Evolutionary conservation across 1,140 invertebrate genomes (phyloP), one percentile per base, ranked within the genome.

Genomic region (Calycopis cecrops): DNA sequence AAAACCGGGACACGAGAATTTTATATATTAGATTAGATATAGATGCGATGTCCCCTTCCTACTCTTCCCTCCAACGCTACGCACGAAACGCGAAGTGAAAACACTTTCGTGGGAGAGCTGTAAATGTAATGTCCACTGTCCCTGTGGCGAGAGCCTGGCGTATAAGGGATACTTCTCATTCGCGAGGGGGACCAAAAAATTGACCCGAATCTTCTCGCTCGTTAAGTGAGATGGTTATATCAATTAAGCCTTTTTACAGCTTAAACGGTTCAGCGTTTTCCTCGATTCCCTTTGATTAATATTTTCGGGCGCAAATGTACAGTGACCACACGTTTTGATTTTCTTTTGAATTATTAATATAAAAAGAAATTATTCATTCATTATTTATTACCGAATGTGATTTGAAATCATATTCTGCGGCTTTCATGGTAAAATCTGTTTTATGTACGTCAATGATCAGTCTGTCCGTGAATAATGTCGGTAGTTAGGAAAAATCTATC

Each of bases 241-340:
- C 14, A 44, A 44, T 44, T 44, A 44, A 44, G 17, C 40, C 40
- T 44, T 44, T 44, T 44, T 16, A 44, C 9, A 16, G 40, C 40
- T 44, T 44, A 44, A 44, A 17, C 14, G 40, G 40, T 16, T 44
- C 7, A 44, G 40, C 40, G 14, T 44, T 44, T 44, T 44, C 14
- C 12, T 14, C 40, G 6, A 44, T 17, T 44, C 40, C 9, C n/a
- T 14, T 16, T 44, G 40, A 16, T 44, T 44, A 44, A 44, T 44
- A 44, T 44, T 44, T 44, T 28, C 21, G 21, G 21, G 21, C 40
- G 12, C 9, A 14, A 16, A 16, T 37, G 35, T n/a, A 4, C 9
- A 9, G 9, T 9, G n/a, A 3, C 2, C 3, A 10, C 11, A 37
- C 9, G 35, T 37, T 10, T 37, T 37, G 35, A 2, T 37, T n/a